A percentile compares a stretch with the other conserved stretches of the same genome.
Conservation (phyloP, 2,888 invertebrate species). For the Drosophila glabriapex region DNA sequence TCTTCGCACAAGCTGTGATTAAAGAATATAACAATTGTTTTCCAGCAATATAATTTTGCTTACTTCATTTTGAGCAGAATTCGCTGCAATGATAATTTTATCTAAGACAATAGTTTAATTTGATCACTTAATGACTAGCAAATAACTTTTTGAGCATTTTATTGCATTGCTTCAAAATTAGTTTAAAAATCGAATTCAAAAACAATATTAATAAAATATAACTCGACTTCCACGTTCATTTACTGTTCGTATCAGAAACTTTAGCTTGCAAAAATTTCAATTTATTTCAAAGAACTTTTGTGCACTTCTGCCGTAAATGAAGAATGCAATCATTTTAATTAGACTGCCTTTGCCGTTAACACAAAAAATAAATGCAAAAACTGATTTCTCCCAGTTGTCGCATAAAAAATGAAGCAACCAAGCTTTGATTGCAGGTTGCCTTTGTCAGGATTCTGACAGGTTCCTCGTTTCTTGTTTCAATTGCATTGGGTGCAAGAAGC, state of each 20-base stretch:
- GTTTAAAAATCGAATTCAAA: background rate
- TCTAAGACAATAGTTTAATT: background rate
- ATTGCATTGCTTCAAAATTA: background rate
- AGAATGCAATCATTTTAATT: constrained; percentile 13
- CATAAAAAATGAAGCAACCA: constrained; percentile 1
- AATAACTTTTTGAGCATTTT: background rate
- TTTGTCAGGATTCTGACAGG: constrained; percentile 5
- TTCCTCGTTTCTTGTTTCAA: constrained; percentile 15
- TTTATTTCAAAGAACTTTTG: background rate
- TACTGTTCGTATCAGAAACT: background rate
- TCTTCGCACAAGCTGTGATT: background rate
- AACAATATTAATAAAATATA: background rate
- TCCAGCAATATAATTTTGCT: background rate
- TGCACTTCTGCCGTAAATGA: background rate
- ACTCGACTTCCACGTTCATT: background rate
- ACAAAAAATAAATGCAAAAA: no score
- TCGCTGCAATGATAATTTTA: background rate
- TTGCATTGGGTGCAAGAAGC: constrained; percentile 18
- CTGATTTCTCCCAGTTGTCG: background rate
- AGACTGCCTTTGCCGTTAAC: background rate
- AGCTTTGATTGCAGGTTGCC: constrained; percentile 18
- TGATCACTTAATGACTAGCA: background rate
- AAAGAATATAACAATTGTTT: background rate
- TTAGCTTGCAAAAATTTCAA: background rate
- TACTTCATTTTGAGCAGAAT: background rate